Evolutionary conservation across 2,888 invertebrate genomes (phyloP), one percentile per base, ranked within the genome.

Genomic region (Eilema griseolum): DNA sequence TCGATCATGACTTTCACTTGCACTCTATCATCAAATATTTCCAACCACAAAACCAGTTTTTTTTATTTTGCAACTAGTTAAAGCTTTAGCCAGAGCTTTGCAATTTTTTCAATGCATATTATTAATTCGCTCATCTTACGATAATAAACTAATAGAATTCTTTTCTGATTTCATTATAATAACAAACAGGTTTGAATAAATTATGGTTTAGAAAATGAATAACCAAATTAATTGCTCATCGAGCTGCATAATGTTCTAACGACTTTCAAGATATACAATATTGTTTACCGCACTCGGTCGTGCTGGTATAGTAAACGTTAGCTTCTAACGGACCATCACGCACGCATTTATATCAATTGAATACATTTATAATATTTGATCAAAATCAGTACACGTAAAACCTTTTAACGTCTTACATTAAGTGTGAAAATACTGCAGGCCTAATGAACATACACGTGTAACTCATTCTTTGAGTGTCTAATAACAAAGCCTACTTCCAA

Each of bases 1-100:
- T 86, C 88, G 89, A 91, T 93, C 90, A 91, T 92, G 90, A 94
- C 95, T 95, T 95, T 95, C 95, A 94, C 95, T 94, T 91, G 88
- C 92, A 93, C 91, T 93, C 91, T 88, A 93, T 93, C 93, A 91
- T 88, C 90, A 88, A 91, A 93, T 92, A 94, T 92, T 93, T 89
- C 84, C 85, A 66, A 89, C 88, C 88, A 84, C 85, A 92, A 60
- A 93, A 94, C 94, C 92, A 88, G 94, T 94, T 94, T 86, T 86
- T 86, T 87, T 81, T 76, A 83, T 84, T 86, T 87, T 83, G 81
- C 86, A 83, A 86, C 87, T 85, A 87, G 88, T 86, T 86, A 87
- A 85, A 83, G 84, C 87, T 85, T 87, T 84, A 82, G 85, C 78
- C 76, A 79, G 75, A 84, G 70, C 76, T 84, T 77, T 61, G 84